Evolutionary conservation across 2,113 vertebrate species (phyloP).

Genomic region (Arenaria interpres): DNA sequence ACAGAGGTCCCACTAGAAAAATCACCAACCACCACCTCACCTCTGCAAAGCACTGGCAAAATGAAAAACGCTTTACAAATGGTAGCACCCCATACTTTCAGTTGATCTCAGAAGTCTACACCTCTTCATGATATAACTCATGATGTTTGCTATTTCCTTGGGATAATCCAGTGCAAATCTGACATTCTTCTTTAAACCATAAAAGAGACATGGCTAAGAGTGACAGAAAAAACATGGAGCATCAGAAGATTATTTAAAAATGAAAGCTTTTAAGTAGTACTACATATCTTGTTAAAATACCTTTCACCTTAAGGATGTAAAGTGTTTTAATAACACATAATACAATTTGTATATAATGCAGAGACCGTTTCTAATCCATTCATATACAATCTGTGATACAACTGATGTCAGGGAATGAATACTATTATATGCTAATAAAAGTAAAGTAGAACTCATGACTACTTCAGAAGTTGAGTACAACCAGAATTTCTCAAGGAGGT

Average conservation of each 20-base stretch:
- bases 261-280: background rate
- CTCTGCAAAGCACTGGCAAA: background rate
- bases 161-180: background rate
- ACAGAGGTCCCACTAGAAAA: background rate
- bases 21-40: background rate
- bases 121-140: background rate
- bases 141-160: background rate
- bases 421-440: background rate
- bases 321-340: background rate
- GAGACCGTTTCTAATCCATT: background rate
- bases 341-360: background rate
- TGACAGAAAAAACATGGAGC: background rate
- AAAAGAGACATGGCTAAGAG: background rate
- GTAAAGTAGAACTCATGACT: background rate
- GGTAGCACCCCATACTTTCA: background rate
- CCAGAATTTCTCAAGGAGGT: background rate
- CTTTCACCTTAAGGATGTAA: background rate
- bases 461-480: background rate
- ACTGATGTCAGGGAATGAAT: background rate
- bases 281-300: background rate
- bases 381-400: background rate
- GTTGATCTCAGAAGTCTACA: background rate
- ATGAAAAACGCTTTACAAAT: background rate
- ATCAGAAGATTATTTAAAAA: background rate
- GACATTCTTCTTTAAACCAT: background rate